These are phyloP conservation scores for Coendou prehensilis DNA, from an alignment of 2,797 vertebrate genomes.

Conservation along the genomic window DNA sequence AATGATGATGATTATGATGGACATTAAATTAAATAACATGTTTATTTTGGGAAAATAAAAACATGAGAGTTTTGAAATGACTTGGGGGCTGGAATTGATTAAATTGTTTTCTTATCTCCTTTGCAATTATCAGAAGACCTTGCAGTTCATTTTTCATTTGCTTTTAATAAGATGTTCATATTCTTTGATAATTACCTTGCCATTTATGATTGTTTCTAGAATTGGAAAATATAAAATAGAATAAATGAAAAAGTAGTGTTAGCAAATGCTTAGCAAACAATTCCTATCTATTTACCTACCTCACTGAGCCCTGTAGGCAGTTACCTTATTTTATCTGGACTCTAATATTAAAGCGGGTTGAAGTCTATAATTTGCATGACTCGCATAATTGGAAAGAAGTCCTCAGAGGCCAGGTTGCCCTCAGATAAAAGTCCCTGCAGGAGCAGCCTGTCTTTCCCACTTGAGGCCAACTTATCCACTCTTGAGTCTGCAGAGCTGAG, in stretches of 20 bases:
- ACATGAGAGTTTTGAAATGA: not conserved
- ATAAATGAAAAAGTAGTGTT: not conserved
- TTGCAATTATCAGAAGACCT: not conserved
- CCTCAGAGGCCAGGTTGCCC: accelerated
- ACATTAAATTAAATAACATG: not conserved
- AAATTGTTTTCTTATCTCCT: constrained; percentile 5
- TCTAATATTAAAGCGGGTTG: not conserved
- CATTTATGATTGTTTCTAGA: constrained; percentile 5
- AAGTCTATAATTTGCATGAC: not conserved
- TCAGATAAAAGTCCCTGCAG: not conserved
- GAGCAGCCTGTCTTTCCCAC: not conserved
- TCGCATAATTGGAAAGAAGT: not conserved
- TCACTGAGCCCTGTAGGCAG: not conserved
- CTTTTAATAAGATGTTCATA: constrained; percentile 16
- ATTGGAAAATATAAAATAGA: not conserved
- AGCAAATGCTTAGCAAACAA: not conserved
- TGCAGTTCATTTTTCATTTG: constrained; percentile 39
- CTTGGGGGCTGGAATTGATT: not conserved
- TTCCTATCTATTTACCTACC: not conserved
- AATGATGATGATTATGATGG: not conserved
- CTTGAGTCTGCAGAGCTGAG: not conserved
- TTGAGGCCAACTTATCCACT: not conserved
- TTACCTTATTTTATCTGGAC: not conserved
- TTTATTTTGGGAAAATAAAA: constrained; percentile 8
- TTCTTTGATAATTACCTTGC: constrained; percentile 12